These are phyloP conservation scores for Epizoanthus ramosus DNA, from an alignment of 92 coral and sea anemone species.

Conservation along the genomic window DNA sequence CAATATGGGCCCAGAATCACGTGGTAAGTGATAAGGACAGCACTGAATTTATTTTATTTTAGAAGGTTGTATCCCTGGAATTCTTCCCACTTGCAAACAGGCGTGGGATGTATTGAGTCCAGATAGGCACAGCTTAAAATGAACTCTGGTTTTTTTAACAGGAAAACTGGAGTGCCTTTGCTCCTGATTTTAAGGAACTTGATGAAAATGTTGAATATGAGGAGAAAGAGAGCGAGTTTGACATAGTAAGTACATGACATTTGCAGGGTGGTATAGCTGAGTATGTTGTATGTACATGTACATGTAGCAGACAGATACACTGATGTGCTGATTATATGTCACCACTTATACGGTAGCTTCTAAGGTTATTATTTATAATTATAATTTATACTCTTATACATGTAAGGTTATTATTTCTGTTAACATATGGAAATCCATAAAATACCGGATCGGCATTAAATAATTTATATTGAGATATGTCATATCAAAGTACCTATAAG, in stretches of 20 bases:
- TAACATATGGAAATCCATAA: no score
- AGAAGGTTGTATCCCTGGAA: not conserved
- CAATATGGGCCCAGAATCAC: slow-evolving; percentile 99
- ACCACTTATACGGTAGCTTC: no score
- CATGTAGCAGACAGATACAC: no score
- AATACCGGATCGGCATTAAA: no score
- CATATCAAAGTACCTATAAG: no score
- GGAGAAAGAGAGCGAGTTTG: slow-evolving; percentile 98
- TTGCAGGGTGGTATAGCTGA: not conserved
- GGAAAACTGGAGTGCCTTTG: slow-evolving; percentile 99
- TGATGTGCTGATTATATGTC: no score
- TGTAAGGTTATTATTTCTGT: no score
- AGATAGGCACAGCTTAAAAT: not conserved
- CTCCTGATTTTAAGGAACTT: slow-evolving; percentile 97
- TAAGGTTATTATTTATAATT: no score
- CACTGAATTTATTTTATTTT: not conserved
- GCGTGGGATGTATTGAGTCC: no score
- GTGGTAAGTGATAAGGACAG: slow-evolving; percentile 67
- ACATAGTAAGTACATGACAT: slow-evolving; percentile 73
- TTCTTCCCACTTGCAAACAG: not conserved
- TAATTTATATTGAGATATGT: no score
- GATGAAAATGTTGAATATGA: slow-evolving; percentile 99
- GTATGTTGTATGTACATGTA: no score
- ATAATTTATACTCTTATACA: no score
- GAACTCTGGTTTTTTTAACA: slow-evolving; percentile 24